Evolutionary conservation across 2,888 invertebrate species (phyloP).

Genomic region (Hylaea fasciaria): DNA sequence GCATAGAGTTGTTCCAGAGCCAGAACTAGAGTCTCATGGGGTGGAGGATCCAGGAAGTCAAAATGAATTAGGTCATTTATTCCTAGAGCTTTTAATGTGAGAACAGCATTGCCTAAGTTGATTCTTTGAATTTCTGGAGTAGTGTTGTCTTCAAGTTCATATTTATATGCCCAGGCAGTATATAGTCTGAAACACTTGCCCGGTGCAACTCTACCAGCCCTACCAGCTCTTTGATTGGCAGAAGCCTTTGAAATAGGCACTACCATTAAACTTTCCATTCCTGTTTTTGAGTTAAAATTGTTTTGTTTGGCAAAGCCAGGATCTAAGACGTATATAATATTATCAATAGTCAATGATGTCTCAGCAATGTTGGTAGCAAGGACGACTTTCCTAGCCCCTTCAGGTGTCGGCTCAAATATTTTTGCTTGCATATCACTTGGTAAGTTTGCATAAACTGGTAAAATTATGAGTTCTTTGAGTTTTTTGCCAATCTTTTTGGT

Average conservation of each 20-base stretch:
- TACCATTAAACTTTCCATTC: conserved; percentile 99
- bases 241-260: conserved; percentile 99
- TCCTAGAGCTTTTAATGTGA: conserved; percentile 97
- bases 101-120: conserved; percentile 98
- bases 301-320: conserved; percentile 99
- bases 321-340: conserved; percentile 99
- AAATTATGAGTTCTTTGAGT: conserved; percentile 95
- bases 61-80: conserved; percentile 99
- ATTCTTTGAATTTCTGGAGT: conserved; percentile 99
- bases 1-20: conserved; percentile 99
- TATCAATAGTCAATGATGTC: conserved; percentile 99
- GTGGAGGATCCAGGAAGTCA: conserved; percentile 99
- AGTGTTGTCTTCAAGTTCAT: conserved; percentile 99
- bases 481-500: conserved; percentile 96
- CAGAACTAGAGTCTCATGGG: conserved; percentile 95
- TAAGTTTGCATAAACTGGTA: conserved; percentile 99
- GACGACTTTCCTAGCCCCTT: conserved; percentile 97
- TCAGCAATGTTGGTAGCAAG: conserved; percentile 99
- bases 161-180: conserved; percentile 99
- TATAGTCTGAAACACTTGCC: conserved; percentile 99
- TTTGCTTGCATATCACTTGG: conserved; percentile 99
- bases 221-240: conserved; percentile 98
- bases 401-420: conserved; percentile 99
- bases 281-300: conserved; percentile 98
- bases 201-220: conserved; percentile 97